Evolutionary conservation across 2,797 vertebrate species (phyloP).

Genomic region (Macrochelys suwanniensis): DNA sequence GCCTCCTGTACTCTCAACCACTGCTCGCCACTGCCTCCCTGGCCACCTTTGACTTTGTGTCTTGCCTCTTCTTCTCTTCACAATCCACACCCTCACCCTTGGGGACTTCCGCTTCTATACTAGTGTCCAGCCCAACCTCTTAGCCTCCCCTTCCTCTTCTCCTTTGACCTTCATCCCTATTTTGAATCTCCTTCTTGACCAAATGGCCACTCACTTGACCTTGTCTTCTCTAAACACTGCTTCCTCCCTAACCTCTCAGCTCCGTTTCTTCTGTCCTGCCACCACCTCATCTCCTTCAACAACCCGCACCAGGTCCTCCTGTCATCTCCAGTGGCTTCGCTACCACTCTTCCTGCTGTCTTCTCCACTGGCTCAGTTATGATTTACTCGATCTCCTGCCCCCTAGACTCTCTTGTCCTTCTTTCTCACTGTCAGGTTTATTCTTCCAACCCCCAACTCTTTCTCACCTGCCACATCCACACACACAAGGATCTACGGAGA

Average conservation of each 20-base stretch:
- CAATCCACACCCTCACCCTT: neutral
- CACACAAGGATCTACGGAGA: neutral
- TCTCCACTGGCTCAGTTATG: neutral
- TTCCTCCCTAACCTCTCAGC: neutral
- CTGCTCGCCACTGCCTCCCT: neutral
- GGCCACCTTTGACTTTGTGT: neutral
- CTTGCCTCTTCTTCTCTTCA: neutral
- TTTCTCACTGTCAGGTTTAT: accelerated
- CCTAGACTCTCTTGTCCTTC: neutral
- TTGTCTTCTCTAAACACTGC: accelerated
- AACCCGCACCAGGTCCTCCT: accelerated
- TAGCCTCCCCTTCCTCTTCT: neutral
- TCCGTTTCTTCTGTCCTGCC: neutral
- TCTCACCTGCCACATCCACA: neutral
- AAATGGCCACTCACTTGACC: neutral
- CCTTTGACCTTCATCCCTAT: neutral
- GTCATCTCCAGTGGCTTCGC: neutral
- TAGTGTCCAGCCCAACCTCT: neutral
- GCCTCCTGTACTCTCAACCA: neutral
- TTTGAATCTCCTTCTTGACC: neutral
- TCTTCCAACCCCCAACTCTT: neutral
- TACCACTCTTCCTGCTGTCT: neutral
- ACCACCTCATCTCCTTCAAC: neutral
- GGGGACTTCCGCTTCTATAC: neutral
- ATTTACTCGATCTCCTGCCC: neutral